Percentiles rank a stretch among this genome's conserved stretches.
phyloP scores from a whole-genome alignment of 1,140 invertebrate genomes.

The Pseudachorutes palmiensis region DNA sequence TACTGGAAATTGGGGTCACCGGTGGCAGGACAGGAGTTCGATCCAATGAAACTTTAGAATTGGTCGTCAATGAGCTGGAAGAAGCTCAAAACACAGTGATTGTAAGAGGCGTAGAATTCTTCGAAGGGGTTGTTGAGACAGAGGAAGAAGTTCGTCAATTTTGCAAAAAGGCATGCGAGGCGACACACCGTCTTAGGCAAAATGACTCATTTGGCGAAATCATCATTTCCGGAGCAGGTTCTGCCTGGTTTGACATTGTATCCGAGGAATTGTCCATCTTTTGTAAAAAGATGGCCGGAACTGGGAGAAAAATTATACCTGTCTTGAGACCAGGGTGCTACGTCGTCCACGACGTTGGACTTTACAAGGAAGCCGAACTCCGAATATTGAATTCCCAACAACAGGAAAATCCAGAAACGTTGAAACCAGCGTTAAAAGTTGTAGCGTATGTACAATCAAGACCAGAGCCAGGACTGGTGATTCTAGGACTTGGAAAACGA shows the following conservation, averaged over 20 bases:
- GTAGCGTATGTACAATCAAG: conserved; percentile 34
- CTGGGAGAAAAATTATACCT: not conserved
- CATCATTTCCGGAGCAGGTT: conserved; percentile 29
- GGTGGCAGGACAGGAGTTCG: conserved; percentile 32
- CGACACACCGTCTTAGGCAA: not conserved
- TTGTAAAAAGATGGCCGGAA: not conserved
- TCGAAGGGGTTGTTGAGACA: conserved; percentile 26
- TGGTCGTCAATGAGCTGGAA: conserved; percentile 11
- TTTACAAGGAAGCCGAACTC: conserved; percentile 18
- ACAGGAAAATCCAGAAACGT: not conserved
- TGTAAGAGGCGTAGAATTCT: conserved; percentile 31
- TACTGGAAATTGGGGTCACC: conserved; percentile 25
- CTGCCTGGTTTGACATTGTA: conserved; percentile 34
- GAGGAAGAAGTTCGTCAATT: conserved; percentile 16
- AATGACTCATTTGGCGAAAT: conserved; percentile 16
- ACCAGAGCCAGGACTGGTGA: conserved; percentile 25
- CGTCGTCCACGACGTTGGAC: conserved; percentile 24
- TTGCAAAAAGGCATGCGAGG: not conserved
- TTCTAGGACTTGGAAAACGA: conserved; percentile 30
- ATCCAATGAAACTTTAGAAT: conserved; percentile 10
- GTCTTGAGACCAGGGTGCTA: conserved; percentile 34
- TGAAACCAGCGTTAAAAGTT: conserved; percentile 26
- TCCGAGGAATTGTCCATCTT: conserved; percentile 23
- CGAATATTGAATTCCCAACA: conserved; percentile 17
- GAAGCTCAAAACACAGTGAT: conserved; percentile 14